Conservation (phyloP, 2,113 vertebrate species). For the Alligator mississippiensis region DNA sequence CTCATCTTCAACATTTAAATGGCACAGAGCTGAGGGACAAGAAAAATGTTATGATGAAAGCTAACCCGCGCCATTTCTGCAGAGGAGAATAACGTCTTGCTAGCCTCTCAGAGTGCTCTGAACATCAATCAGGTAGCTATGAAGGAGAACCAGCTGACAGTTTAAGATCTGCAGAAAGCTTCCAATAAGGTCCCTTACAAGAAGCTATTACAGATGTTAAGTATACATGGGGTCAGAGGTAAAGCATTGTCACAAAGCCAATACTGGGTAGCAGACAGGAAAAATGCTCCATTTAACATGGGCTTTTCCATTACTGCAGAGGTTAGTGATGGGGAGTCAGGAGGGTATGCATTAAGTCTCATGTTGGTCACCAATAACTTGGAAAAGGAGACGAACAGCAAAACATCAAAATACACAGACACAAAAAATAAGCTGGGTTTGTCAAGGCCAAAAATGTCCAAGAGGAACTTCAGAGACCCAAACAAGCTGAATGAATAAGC, state of each 20-base stretch:
- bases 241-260: background rate
- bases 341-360: background rate
- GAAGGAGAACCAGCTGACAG: background rate
- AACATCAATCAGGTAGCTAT: background rate
- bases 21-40: background rate
- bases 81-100: background rate
- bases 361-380: slow-evolving; percentile 12
- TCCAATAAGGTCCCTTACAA: background rate
- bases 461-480: background rate
- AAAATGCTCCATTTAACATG: background rate
- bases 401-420: background rate
- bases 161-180: background rate
- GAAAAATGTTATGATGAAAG: background rate
- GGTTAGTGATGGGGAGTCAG: slow-evolving; percentile 37
- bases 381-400: background rate
- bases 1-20: background rate
- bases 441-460: background rate
- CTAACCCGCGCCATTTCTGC: slow-evolving; percentile 23
- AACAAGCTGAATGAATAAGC: slow-evolving; percentile 1
- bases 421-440: background rate
- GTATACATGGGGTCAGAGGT: background rate
- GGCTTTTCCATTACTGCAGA: slow-evolving; percentile 24
- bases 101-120: background rate
- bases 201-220: background rate
- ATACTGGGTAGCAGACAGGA: background rate